Evolutionary conservation across 2,113 vertebrate genomes (phyloP).

Genomic region (Irena cyanogastra): DNA sequence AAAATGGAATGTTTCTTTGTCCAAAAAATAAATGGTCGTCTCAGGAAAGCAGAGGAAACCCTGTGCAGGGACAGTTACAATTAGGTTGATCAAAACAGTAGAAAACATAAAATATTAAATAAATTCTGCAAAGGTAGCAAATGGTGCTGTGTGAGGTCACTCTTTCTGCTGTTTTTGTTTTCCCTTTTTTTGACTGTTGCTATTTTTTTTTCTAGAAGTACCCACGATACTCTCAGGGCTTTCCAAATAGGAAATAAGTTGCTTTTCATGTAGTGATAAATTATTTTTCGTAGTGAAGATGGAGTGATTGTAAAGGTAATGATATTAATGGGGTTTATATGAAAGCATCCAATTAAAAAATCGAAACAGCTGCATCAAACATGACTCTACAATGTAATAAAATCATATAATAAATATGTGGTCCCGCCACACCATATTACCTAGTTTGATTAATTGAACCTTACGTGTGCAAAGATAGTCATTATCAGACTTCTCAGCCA

Average conservation of each 20-base stretch:
- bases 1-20: slow-evolving; percentile 20
- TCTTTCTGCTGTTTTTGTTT: neutral
- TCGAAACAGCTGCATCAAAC: neutral
- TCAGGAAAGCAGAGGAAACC: neutral
- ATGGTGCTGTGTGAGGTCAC: fast-evolving
- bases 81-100: neutral
- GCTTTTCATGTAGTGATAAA: neutral
- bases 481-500: neutral
- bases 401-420: neutral
- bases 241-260: slow-evolving; percentile 12
- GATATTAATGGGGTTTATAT: slow-evolving; percentile 7
- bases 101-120: neutral
- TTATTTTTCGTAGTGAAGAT: neutral
- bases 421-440: neutral
- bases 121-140: neutral
- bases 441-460: slow-evolving; percentile 29
- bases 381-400: neutral
- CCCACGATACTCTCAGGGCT: neutral
- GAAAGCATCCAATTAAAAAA: slow-evolving; percentile 27
- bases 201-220: neutral
- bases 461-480: neutral
- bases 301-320: neutral
- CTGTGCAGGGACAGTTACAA: neutral
- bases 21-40: neutral
- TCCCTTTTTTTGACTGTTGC: neutral